Evolutionary conservation across 1,140 invertebrate species (phyloP).

Genomic region (Drosophila bipectinata): DNA sequence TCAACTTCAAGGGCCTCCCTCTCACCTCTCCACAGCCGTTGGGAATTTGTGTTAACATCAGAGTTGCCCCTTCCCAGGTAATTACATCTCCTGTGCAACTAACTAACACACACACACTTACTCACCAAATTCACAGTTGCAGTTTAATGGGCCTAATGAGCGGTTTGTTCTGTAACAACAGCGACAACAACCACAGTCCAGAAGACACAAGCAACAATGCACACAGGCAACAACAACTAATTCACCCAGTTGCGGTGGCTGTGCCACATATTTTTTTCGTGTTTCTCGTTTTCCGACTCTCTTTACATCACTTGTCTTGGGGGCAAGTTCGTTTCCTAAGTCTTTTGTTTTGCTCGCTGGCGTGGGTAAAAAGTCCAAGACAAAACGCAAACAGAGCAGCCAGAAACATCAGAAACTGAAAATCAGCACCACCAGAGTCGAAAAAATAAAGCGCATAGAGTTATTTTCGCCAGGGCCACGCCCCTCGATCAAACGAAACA

Average conservation of each 20-base stretch:
- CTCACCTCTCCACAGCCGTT: neutral
- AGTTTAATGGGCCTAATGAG: constrained; percentile 77
- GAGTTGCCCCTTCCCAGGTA: constrained; percentile 62
- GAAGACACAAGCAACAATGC: constrained; percentile 41
- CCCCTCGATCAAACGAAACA: constrained; percentile 31
- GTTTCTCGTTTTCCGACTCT: constrained; percentile 2
- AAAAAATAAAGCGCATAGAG: constrained; percentile 36
- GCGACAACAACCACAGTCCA: constrained; percentile 18
- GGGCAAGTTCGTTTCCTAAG: constrained; percentile 80
- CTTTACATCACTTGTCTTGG: constrained; percentile 71
- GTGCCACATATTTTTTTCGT: constrained; percentile 69
- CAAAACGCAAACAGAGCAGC: constrained; percentile 2
- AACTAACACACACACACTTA: constrained; percentile 19
- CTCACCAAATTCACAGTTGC: constrained; percentile 67
- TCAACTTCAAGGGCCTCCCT: constrained; percentile 12
- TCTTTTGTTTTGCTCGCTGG: constrained; percentile 68
- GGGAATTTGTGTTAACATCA: constrained; percentile 68
- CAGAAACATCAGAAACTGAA: constrained; percentile 13
- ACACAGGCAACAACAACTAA: constrained; percentile 49
- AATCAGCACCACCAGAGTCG: constrained; percentile 26
- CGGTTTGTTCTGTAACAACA: constrained; percentile 75
- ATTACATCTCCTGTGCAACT: constrained; percentile 54
- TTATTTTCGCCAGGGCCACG: constrained; percentile 51
- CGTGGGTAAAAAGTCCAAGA: constrained; percentile 62
- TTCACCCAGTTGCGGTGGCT: constrained; percentile 52